Conservation (phyloP, 35 echinoderm and acorn worm genomes). For the Hemicentrotus pulcherrimus region DNA sequence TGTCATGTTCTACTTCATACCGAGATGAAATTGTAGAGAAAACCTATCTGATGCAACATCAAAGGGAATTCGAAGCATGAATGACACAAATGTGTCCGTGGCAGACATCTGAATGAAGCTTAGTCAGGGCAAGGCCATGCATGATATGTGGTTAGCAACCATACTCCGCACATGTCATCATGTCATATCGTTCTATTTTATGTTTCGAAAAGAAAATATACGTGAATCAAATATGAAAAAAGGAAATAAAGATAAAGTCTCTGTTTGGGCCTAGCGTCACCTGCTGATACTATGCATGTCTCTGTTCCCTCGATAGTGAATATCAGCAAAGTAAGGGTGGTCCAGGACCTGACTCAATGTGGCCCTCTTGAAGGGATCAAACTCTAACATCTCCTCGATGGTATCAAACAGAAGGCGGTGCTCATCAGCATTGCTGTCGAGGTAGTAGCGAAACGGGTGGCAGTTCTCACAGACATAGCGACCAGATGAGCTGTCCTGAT, state of each 20-base stretch:
- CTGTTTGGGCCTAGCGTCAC: constrained; percentile 64
- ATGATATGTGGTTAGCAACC: too few species aligned
- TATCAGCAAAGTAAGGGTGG: constrained; percentile 79
- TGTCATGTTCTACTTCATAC: too few species aligned
- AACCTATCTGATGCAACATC: too few species aligned
- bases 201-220: too few species aligned
- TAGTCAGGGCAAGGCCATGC: too few species aligned
- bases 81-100: too few species aligned
- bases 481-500: constrained; percentile 83
- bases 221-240: background rate
- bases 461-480: constrained; percentile 96
- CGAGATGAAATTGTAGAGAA: too few species aligned
- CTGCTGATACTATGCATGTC: constrained; percentile 88
- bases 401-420: constrained; percentile 80
- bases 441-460: constrained; percentile 67
- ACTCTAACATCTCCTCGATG: constrained; percentile 81
- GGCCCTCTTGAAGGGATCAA: constrained; percentile 71
- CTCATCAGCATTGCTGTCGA: constrained; percentile 52
- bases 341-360: constrained; percentile 64
- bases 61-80: too few species aligned
- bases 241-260: background rate
- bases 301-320: constrained; percentile 57
- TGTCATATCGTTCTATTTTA: too few species aligned
- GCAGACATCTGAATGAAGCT: too few species aligned
- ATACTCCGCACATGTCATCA: too few species aligned